Percentiles rank a stretch among this genome's conserved stretches.
phyloP scores from a whole-genome alignment of 2,797 vertebrate genomes.

The Artibeus jamaicensis region DNA sequence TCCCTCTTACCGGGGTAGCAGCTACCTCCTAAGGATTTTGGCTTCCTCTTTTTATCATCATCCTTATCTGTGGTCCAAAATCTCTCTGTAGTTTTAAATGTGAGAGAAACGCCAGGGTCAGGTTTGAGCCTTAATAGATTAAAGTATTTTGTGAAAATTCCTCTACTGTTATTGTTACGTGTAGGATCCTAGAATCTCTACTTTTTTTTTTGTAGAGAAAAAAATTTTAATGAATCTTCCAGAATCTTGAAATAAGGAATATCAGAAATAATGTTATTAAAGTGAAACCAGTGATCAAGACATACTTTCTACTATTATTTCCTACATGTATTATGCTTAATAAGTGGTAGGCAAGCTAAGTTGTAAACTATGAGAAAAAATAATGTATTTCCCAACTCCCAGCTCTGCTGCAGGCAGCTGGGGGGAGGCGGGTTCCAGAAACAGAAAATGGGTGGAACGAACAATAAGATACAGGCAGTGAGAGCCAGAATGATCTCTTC shows the following conservation, averaged over 20 bases:
- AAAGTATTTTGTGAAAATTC: background rate
- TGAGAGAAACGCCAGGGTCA: background rate
- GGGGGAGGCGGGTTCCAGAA: slow-evolving; percentile 69
- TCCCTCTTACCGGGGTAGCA: background rate
- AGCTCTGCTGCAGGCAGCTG: slow-evolving; percentile 70
- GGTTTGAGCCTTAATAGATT: background rate
- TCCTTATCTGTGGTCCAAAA: background rate
- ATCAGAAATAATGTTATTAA: slow-evolving; percentile 39
- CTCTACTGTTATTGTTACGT: background rate
- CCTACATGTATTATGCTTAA: slow-evolving; percentile 48
- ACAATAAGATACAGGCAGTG: slow-evolving; percentile 66
- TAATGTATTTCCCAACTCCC: slow-evolving; percentile 28
- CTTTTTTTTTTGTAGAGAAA: background rate
- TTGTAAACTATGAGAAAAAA: slow-evolving; percentile 58
- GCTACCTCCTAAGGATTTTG: background rate
- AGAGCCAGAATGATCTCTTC: slow-evolving; percentile 57
- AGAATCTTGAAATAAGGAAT: slow-evolving; percentile 47
- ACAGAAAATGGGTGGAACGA: slow-evolving; percentile 72
- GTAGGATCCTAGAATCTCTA: background rate
- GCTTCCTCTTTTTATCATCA: background rate
- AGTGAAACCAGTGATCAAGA: slow-evolving; percentile 34
- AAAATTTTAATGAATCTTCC: background rate
- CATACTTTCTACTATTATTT: slow-evolving; percentile 59
- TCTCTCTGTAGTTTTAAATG: background rate
- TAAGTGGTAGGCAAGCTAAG: slow-evolving; percentile 48